Percentiles rank a stretch among this genome's conserved stretches.
These are phyloP conservation scores for Lasiommata megera DNA, from an alignment of 2,888 invertebrate species.

Conservation along the genomic window DNA sequence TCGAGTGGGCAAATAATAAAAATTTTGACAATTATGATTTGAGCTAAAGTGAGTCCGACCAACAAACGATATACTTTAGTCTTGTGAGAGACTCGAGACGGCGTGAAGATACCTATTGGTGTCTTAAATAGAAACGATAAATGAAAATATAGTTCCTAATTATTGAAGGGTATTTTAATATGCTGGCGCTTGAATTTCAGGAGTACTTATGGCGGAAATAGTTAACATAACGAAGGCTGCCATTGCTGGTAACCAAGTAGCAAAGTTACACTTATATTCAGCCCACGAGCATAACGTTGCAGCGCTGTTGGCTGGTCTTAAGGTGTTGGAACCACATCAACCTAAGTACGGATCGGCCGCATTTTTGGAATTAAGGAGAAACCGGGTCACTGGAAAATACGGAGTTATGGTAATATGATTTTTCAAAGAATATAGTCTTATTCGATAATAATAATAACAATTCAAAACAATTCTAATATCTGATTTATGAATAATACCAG, in stretches of 20 bases:
- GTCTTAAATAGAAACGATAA: too few relatives aligned
- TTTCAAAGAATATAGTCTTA: too few relatives aligned
- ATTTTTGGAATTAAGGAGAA: conserved; percentile 74
- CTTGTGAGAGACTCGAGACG: too few relatives aligned
- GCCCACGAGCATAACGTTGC: conserved; percentile 85
- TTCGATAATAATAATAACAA: too few relatives aligned
- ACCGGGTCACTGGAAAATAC: conserved; percentile 45
- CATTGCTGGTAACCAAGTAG: conserved; percentile 60
- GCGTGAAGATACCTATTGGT: too few relatives aligned
- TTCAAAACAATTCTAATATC: too few relatives aligned
- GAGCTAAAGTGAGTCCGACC: too few relatives aligned
- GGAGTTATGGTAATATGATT: conserved; percentile 62
- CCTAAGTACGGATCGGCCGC: conserved; percentile 81
- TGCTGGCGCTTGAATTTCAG: conserved; percentile 43
- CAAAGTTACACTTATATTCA: conserved; percentile 76
- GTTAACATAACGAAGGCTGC: conserved; percentile 64
- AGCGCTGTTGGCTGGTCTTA: conserved; percentile 75
- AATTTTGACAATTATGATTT: too few relatives aligned
- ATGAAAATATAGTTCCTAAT: background rate
- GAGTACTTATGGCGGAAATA: conserved; percentile 73
- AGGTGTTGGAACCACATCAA: conserved; percentile 78
- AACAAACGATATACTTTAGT: too few relatives aligned
- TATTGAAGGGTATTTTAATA: background rate
- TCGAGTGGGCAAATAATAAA: too few relatives aligned
- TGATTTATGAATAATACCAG: too few relatives aligned